These are phyloP conservation scores for Julus scanicus DNA, from an alignment of 2,888 invertebrate genomes.

Conservation along the genomic window DNA sequence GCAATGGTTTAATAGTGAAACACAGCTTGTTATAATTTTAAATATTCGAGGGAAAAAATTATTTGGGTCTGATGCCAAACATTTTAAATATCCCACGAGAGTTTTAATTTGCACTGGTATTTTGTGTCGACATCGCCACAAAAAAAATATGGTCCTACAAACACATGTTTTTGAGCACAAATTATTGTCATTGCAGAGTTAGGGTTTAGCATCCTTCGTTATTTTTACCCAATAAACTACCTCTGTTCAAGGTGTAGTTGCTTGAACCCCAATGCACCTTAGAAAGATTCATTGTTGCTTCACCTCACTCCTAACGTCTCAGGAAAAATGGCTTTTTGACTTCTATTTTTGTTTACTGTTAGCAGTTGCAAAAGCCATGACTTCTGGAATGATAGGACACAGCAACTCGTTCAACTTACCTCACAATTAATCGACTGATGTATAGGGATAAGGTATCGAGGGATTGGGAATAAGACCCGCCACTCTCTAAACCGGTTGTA, in stretches of 20 bases:
- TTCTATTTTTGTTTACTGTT: conserved; percentile 31
- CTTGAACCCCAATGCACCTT: background rate
- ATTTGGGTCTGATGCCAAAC: too few species aligned
- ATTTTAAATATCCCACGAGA: too few species aligned
- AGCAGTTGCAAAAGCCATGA: background rate
- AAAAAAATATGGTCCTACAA: too few species aligned
- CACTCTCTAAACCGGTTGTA: background rate
- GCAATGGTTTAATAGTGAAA: background rate
- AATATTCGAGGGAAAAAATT: too few species aligned
- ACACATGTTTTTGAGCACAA: background rate
- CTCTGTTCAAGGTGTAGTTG: background rate
- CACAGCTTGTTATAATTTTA: background rate
- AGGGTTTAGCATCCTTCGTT: background rate
- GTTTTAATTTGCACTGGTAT: too few species aligned
- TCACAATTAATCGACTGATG: background rate
- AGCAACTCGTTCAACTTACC: background rate
- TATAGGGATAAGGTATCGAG: background rate
- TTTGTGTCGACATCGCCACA: too few species aligned
- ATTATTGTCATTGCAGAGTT: background rate
- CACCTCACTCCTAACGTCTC: background rate
- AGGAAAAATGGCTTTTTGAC: background rate
- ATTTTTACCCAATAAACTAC: background rate
- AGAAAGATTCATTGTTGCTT: background rate
- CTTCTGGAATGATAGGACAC: background rate
- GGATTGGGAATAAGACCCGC: background rate